Evolutionary conservation across 2,113 vertebrate genomes (phyloP), one percentile per base, ranked within the genome.

Genomic region (Fregetta grallaria): DNA sequence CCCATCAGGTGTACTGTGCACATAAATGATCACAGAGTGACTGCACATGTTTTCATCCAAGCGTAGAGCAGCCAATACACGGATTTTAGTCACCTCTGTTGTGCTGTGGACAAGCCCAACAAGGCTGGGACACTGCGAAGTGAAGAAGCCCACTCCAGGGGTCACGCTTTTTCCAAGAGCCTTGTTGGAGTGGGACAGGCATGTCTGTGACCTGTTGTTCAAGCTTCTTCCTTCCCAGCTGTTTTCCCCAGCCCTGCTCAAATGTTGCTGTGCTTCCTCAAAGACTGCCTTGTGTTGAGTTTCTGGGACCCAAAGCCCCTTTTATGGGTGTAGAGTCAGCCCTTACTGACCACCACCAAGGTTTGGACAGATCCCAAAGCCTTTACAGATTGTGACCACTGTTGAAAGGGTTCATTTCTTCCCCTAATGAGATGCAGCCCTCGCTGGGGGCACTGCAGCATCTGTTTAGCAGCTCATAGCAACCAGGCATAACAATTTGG

Each of bases 371-470:
- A 84, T 86, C 92, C 94, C 95, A 96, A 92, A 95, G 76, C 86
- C 78, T 88, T 92, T 26, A 72, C 79, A 91, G 89, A 92, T 59
- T 61, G 76, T 94, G 91, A 42, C 82, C 86, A 3, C 94, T 50
- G 68, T 14, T 94, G 90, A 94, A 97, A 96, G 95, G 83, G 84
- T 94, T 96, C 92, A 36, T 97, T 95, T 92, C 91, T 95, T 91
- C 83, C 70, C 80, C 62, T 97, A 95, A 92, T 36, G 89, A 95
- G 95, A 94, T 61, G 88, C 95, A 94, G 91, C 58, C 94, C 89
- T 95, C 3, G 49, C 94, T 81, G 94, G 89, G 92, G 94, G 91
- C 86, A 94, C 45, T 53, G 15, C 52, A 80, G 92, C 94, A 77
- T 91, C 94, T 95, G 89, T 86, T 89, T 71, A 40, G 90, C 93